A percentile compares a stretch with the other conserved stretches of the same genome.
Conservation (phyloP, 2,888 invertebrate genomes). For the Exephanes ischioxanthus region DNA sequence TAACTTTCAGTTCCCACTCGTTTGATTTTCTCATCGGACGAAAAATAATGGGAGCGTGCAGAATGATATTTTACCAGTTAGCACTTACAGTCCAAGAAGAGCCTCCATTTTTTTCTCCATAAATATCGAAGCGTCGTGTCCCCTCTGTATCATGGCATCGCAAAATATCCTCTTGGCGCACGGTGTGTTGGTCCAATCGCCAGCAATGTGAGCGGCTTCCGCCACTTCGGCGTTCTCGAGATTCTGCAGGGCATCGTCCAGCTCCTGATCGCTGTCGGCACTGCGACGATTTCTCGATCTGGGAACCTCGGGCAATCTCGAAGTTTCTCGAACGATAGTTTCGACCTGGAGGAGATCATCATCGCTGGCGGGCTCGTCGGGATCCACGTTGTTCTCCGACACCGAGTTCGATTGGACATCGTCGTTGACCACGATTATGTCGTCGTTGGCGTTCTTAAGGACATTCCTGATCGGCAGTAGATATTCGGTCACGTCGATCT, state of each 20-base stretch:
- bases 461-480: slow-evolving; percentile 66
- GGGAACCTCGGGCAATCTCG: slow-evolving; percentile 3
- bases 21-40: not conserved
- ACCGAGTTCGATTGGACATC: slow-evolving; percentile 41
- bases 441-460: slow-evolving; percentile 36
- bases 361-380: slow-evolving; percentile 35
- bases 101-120: slow-evolving; percentile 94
- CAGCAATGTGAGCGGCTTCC: slow-evolving; percentile 80
- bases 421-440: slow-evolving; percentile 63
- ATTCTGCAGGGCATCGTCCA: slow-evolving; percentile 79
- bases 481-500: slow-evolving; percentile 72
- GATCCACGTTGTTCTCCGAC: slow-evolving; percentile 48
- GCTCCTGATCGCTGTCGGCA: slow-evolving; percentile 74
- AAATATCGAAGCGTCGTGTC: slow-evolving; percentile 89
- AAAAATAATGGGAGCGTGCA: not conserved
- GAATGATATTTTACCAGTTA: not conserved
- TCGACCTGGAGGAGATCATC: slow-evolving; percentile 39
- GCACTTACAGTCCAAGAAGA: slow-evolving; percentile 90
- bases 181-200: slow-evolving; percentile 91
- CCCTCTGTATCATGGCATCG: slow-evolving; percentile 90
- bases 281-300: slow-evolving; percentile 69
- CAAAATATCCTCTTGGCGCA: slow-evolving; percentile 93
- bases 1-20: not conserved
- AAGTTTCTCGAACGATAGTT: slow-evolving; percentile 27
- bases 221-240: slow-evolving; percentile 81